A percentile compares a stretch with the other conserved stretches of the same genome.
These are phyloP conservation scores for Sminthopsis crassicaudata DNA, from an alignment of 2,113 vertebrate genomes.

Conservation along the genomic window DNA sequence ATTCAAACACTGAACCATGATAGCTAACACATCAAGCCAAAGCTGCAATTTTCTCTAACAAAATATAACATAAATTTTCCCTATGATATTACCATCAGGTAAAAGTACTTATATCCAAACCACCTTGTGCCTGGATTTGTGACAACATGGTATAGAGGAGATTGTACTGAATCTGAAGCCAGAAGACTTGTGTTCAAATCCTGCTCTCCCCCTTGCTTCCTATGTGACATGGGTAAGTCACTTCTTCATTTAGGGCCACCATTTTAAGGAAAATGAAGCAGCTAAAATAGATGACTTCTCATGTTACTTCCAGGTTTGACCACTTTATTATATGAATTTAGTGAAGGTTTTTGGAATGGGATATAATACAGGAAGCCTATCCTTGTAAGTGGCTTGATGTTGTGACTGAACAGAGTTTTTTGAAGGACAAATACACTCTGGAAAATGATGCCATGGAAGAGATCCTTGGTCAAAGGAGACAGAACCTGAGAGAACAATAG, in stretches of 20 bases:
- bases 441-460: slow-evolving; percentile 86
- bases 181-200: neutral
- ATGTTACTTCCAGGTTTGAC: neutral
- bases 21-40: slow-evolving; percentile 53
- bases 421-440: slow-evolving; percentile 83
- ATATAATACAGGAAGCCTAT: neutral
- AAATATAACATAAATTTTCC: neutral
- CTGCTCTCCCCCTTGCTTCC: neutral
- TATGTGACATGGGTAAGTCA: too few relatives aligned
- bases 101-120: neutral
- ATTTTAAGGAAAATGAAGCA: neutral
- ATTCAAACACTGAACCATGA: slow-evolving; percentile 80
- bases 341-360: neutral
- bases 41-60: neutral
- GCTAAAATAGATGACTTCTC: neutral
- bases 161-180: neutral
- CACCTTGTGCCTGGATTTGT: neutral
- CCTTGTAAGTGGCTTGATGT: neutral
- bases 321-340: neutral
- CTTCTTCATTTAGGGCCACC: neutral
- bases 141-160: neutral
- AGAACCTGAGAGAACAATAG: slow-evolving; percentile 79
- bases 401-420: neutral
- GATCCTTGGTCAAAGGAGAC: slow-evolving; percentile 84
- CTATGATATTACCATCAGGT: too few relatives aligned